A percentile compares a stretch with the other conserved stretches of the same genome.
phyloP scores from a whole-genome alignment of 2,888 invertebrate genomes.

The Thereva nobilitata region DNA sequence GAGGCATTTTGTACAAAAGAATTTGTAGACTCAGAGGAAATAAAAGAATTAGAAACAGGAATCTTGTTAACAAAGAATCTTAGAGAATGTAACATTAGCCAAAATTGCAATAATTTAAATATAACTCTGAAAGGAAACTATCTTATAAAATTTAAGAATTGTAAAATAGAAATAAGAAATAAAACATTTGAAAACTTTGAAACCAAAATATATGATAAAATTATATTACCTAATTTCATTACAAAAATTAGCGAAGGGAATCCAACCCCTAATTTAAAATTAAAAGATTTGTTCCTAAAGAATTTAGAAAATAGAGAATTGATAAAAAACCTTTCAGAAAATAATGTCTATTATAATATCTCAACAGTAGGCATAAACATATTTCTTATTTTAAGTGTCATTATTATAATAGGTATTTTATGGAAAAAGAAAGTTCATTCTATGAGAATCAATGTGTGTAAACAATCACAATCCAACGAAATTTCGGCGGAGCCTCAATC shows the following conservation, averaged over 20 bases:
- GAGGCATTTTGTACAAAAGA: constrained; percentile 2
- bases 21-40: neutral
- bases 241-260: too few relatives aligned
- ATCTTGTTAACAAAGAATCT: neutral
- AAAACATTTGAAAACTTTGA: constrained; percentile 35
- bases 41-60: constrained; percentile 8
- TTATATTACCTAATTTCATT: constrained; percentile 39
- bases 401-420: neutral
- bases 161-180: constrained; percentile 33
- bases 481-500: constrained; percentile 13
- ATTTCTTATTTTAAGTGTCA: too few relatives aligned
- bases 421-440: constrained; percentile 3
- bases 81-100: neutral
- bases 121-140: constrained; percentile 29
- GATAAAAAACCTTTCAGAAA: too few relatives aligned
- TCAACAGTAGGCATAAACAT: too few relatives aligned
- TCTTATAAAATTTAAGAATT: constrained; percentile 40
- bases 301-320: too few relatives aligned
- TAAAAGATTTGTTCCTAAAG: too few relatives aligned
- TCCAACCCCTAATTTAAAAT: too few relatives aligned
- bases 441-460: neutral
- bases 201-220: constrained; percentile 37
- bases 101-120: neutral
- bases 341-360: too few relatives aligned
- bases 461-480: neutral